Percentiles rank a stretch among this genome's conserved stretches.
phyloP scores from a whole-genome alignment of 64 coral and sea anemone genomes.

The Montipora capricornis region DNA sequence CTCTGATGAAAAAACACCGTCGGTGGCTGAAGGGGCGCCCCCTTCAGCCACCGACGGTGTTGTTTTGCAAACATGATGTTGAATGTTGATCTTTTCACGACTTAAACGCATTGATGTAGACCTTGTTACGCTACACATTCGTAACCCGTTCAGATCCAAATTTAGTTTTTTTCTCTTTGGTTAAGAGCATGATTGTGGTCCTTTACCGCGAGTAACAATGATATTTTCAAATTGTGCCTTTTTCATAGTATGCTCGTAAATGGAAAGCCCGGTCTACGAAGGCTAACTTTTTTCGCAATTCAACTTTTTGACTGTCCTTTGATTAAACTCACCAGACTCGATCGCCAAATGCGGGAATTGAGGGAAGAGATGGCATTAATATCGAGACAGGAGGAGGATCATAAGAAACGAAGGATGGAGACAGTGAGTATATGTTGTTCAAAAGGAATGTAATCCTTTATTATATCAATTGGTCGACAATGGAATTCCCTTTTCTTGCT shows the following conservation, averaged over 20 bases:
- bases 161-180: background rate
- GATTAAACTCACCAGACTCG: conserved; percentile 36
- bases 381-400: conserved; percentile 86
- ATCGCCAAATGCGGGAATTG: conserved; percentile 82
- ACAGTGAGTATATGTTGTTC: conserved; percentile 59
- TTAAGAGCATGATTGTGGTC: background rate
- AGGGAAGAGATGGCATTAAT: conserved; percentile 80
- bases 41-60: no score
- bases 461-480: background rate
- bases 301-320: background rate
- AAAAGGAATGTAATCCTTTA: background rate
- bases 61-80: no score
- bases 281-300: no score
- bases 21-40: no score
- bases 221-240: no score
- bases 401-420: conserved; percentile 88
- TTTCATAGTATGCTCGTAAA: no score
- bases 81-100: no score
- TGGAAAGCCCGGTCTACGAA: no score
- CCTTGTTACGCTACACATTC: background rate
- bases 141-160: background rate
- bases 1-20: no score
- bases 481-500: background rate
- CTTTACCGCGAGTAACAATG: no score
- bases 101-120: background rate